Evolutionary conservation across 2,888 invertebrate species (phyloP), one percentile per base, ranked within the genome.

Genomic region (Agapostemon virescens): DNA sequence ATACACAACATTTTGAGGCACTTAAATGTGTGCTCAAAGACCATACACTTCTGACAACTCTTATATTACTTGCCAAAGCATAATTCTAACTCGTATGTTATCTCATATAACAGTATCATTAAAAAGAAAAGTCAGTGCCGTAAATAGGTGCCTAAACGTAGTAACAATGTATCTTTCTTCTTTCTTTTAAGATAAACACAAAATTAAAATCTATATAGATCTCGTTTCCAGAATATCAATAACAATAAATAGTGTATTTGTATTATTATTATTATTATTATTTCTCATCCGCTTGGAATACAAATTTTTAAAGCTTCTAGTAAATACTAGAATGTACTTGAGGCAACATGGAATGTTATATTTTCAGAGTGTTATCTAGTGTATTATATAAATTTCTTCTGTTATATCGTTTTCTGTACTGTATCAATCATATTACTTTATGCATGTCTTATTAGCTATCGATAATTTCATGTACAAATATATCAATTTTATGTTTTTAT

Each of bases 1-100:
- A 91, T 92, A 92, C 92, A 92, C 90, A 92, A 92, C 92, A 91
- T 91, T 80, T 92, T 92, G 92, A 92, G 92, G 92, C 92, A 92
- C 92, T 92, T 92, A 91, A 90, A 91, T 91, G 88, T 91, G 92
- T 92, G 92, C 92, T 92, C 92, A 92, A 92, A 92, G 91, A 92
- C 89, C 89, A 88, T 84, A 75, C 71, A 71, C 90, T 90, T 89
- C 86, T 85, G 84, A 85, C 84, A 85, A 87, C 83, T 88, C 87
- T 87, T 89, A 88, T 86, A 85, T 89, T 88, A 88, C 86, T 84
- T 87, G 91, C 90, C 90, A 90, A 91, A 92, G 92, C 91, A 91
- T 91, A 90, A 90, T 88, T 90, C 90, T 92, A 91, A 89, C 90
- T 90, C 86, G 88, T 90, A 90, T 89, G 88, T 91, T 90, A 90